Evolutionary conservation across 2,113 vertebrate species (phyloP), one percentile per base, ranked within the genome.

Genomic region (Dendropsophus ebraccatus): DNA sequence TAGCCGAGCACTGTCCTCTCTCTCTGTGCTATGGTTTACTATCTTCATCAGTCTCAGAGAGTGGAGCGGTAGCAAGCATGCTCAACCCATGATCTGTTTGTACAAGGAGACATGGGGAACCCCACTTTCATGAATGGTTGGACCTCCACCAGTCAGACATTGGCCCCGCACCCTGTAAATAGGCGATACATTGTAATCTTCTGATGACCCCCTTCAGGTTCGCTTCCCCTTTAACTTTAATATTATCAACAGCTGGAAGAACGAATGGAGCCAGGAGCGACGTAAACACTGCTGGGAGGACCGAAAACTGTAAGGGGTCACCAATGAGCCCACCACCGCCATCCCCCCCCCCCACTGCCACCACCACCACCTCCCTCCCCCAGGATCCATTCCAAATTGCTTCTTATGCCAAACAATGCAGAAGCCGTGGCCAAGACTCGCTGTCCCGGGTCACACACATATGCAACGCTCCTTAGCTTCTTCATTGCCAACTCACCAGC

Each of bases 301-400:
- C 25, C 74, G 60, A 58, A 86, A 80, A 41, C 84, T 78, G 73
- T 85, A 86, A 80, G 50, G 77, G 84, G 76, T 80, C 76, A 86
- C 21, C 19, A 30, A 32, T 32, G 11, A 32, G 50, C 76, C 82
- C 54, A 7, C 35, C 47, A 12, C 60, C 65, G 16, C 73, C 23
- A 28, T 2, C 62, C 12, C 23, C 45, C 17, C 62, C 49, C 25
- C 14, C 23, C 41, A 35, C 50, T 16, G 0, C 23, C 8, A 32
- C 28, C 75, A 9, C 74, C 49, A 5, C 13, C 70, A 58, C 76
- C 49, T 32, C 56, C 16, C 49, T 72, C 35, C 37, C 21, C 49
- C 65, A 23, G 16, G 74, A 77, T 52, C 28, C 47, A 30, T 54
- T 77, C 50, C 45, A 52, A 30, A 25, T 35, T 25, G 49, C 74